A percentile compares a stretch with the other conserved stretches of the same genome.
Conservation (phyloP, 2,888 invertebrate species). For the Onchidella celtica region DNA sequence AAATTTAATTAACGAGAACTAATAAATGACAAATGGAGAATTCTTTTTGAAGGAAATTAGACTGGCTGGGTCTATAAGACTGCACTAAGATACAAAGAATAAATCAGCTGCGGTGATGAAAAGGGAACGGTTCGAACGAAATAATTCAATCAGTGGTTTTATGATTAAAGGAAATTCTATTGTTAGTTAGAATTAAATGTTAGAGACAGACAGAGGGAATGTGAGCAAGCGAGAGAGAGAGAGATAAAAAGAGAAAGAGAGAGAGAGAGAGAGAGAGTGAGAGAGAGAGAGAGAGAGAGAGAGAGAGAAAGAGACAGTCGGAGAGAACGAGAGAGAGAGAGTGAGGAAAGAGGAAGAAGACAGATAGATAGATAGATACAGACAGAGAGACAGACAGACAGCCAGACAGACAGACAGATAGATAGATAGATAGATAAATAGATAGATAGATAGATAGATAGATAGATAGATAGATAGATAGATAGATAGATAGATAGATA, state of each 20-base stretch:
- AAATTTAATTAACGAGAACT: too few species aligned
- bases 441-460: slow-evolving; percentile 35
- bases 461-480: slow-evolving; percentile 35
- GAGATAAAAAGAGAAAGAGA: slow-evolving; percentile 13
- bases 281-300: not conserved
- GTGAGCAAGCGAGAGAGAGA: not conserved
- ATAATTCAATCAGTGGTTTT: too few species aligned
- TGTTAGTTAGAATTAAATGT: too few species aligned
- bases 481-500: slow-evolving; percentile 12
- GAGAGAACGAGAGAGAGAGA: not conserved
- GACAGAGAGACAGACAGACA: not conserved
- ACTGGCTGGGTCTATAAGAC: too few species aligned
- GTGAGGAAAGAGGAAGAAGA: not conserved
- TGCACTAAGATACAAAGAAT: too few species aligned
- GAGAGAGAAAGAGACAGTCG: not conserved
- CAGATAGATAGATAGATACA: not conserved
- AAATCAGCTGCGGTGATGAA: too few species aligned
- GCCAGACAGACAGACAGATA: not conserved
- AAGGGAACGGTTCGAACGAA: too few species aligned
- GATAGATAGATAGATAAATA: slow-evolving; percentile 32
- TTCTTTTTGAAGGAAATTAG: too few species aligned
- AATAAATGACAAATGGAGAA: too few species aligned
- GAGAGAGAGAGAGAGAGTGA: not conserved
- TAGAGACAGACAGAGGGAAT: slow-evolving; percentile 4
- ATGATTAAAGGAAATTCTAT: too few species aligned